Evolutionary conservation across 2,113 vertebrate genomes (phyloP).

Genomic region (Melanotaenia duboulayi): DNA sequence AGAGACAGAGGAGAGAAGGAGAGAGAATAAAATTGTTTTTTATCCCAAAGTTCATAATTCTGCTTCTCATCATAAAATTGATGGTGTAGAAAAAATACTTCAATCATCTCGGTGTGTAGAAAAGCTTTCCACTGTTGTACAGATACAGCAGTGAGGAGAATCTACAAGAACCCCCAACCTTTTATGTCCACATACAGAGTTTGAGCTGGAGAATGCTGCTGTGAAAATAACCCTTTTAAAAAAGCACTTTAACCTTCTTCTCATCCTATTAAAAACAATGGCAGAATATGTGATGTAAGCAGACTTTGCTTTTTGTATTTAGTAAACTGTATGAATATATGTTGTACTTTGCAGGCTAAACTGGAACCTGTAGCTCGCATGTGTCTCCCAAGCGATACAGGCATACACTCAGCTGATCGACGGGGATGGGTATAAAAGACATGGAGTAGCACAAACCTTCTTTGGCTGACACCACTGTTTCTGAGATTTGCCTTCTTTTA

Average conservation of each 20-base stretch:
- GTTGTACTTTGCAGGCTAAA: not conserved
- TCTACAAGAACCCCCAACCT: slow-evolving; percentile 9
- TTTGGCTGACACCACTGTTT: not conserved
- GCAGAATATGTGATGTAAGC: not conserved
- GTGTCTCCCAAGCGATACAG: too few species aligned
- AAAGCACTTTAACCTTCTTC: not conserved
- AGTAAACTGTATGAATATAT: not conserved
- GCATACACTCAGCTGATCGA: not conserved
- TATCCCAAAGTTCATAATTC: slow-evolving; percentile 67
- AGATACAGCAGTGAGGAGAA: not conserved
- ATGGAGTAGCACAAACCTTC: not conserved
- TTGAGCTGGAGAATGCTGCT: not conserved
- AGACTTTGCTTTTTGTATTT: not conserved
- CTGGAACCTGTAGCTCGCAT: not conserved
- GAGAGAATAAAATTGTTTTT: slow-evolving; percentile 65
- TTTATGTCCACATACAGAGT: slow-evolving; percentile 15
- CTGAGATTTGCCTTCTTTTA: too few species aligned
- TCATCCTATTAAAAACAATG: not conserved
- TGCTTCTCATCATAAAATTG: slow-evolving; percentile 68
- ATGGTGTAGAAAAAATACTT: slow-evolving; percentile 51
- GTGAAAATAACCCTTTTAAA: slow-evolving; percentile 8
- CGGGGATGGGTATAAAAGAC: not conserved
- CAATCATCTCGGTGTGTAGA: slow-evolving; percentile 42
- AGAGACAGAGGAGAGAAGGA: slow-evolving; percentile 27
- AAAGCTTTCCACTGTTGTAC: slow-evolving; percentile 7